Evolutionary conservation across 2,113 vertebrate species (phyloP), one percentile per base, ranked within the genome.

Genomic region (Lagopus leucura): DNA sequence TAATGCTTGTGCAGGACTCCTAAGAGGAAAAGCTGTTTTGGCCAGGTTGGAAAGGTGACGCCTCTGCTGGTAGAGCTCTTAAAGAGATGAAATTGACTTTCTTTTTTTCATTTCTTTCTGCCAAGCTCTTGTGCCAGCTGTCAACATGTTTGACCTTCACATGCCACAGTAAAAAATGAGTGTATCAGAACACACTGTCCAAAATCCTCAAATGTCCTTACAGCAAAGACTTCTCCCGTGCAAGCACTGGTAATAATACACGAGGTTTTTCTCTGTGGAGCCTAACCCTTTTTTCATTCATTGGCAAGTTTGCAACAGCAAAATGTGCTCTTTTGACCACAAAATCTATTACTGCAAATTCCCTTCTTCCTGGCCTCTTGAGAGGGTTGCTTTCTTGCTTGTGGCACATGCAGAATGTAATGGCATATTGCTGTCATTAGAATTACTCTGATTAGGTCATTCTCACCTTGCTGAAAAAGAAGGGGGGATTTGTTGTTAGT

Each of bases 391-490:
- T 67, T 83, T 58, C n/a, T 52, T 71, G 76, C 55, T 94, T 78
- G 65, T 0, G 1, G 80, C 76, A 72, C 36, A 14, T 45, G 57
- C 72, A 79, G 71, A 82, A 87, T 5, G 21, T 34, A 54, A 16
- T 66, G 80, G 36, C 36, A 16, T 32, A 47, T 25, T 71, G 75
- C 79, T 52, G 38, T 86, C 47, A 32, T 85, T 88, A n/a, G 52
- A 83, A 88, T 72, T 78, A 58, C 27, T 83, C 52, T 83, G 48
- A 76, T 71, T 69, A 84, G 17, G n/a, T 72, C 67, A 54, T 86
- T 64, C 88, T 90, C 63, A 91, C 48, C 88, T 96, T 84, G 63
- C 61, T 76, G 77, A 69, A 82, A 94, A 88, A 69, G 50, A 52
- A 67, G n/a, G 9, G 34, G 25, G 8, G 16, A 70, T 63, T 90